phyloP scores from a whole-genome alignment of 2,888 invertebrate genomes.

The Embidobia sp. region DNA sequence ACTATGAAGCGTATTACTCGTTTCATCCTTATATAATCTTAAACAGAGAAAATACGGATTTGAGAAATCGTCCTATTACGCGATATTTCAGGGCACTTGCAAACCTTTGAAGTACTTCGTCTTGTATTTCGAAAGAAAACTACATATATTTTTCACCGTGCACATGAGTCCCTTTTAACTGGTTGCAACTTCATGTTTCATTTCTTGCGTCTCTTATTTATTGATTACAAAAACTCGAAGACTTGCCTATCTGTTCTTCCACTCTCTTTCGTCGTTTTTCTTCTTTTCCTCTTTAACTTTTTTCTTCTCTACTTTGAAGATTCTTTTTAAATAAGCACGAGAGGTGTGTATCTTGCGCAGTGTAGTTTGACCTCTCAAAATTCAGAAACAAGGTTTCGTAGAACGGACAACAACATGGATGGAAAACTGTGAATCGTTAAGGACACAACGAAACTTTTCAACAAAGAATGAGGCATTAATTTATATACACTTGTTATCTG shows the following conservation, averaged over 20 bases:
- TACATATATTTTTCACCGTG: conserved; percentile 24
- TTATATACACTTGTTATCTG: conserved; percentile 5
- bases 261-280: background rate
- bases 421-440: background rate
- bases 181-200: conserved; percentile 21
- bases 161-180: conserved; percentile 23
- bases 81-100: conserved; percentile 21
- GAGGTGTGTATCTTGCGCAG: background rate
- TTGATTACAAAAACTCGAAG: conserved; percentile 19
- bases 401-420: background rate
- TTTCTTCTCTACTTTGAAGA: background rate
- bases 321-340: background rate
- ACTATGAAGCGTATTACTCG: no score
- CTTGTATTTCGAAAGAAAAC: conserved; percentile 24
- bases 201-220: conserved; percentile 14
- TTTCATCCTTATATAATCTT: conserved; percentile 7
- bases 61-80: conserved; percentile 6
- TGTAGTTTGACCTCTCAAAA: background rate
- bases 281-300: background rate
- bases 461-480: conserved; percentile 6
- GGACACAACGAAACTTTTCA: background rate
- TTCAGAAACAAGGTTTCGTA: background rate
- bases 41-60: conserved; percentile 15
- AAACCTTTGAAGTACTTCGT: conserved; percentile 28
- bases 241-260: background rate